Percentiles rank a stretch among this genome's conserved stretches.
Conservation (phyloP, 2,888 invertebrate species). For the Latheticus oryzae region DNA sequence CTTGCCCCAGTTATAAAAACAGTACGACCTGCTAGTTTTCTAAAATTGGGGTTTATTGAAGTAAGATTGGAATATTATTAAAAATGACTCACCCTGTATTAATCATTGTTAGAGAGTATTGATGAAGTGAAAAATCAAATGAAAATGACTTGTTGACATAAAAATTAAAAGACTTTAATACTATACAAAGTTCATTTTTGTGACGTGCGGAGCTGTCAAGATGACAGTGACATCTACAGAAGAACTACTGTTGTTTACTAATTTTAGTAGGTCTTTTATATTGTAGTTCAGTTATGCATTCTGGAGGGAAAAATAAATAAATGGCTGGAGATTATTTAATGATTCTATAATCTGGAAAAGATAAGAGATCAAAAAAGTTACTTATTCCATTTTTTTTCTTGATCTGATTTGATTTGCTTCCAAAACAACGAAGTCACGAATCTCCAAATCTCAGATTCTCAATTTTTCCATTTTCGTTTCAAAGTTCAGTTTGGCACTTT, state of each 20-base stretch:
- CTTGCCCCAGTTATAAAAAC: slow-evolving; percentile 96
- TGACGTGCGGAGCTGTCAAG: slow-evolving; percentile 21
- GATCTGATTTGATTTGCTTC: too few species aligned
- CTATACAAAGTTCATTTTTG: slow-evolving; percentile 21
- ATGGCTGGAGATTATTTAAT: too few species aligned
- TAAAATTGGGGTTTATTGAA: slow-evolving; percentile 53
- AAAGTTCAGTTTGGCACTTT: too few species aligned
- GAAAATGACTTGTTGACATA: slow-evolving; percentile 1
- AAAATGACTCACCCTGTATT: slow-evolving; percentile 50
- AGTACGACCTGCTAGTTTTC: slow-evolving; percentile 87
- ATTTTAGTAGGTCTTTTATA: too few species aligned
- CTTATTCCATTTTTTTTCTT: too few species aligned
- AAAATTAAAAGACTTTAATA: slow-evolving; percentile 8
- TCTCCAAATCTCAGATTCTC: too few species aligned
- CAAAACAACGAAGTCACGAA: too few species aligned
- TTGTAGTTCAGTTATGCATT: too few species aligned
- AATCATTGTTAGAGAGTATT: slow-evolving; percentile 42
- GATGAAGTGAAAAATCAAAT: slow-evolving; percentile 2
- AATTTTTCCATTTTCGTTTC: too few species aligned
- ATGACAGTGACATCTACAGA: neutral
- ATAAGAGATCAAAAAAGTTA: too few species aligned
- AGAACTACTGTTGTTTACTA: slow-evolving; percentile 3
- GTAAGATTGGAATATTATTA: slow-evolving; percentile 1
- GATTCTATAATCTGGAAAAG: too few species aligned
- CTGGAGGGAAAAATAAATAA: too few species aligned